A percentile compares a stretch with the other conserved stretches of the same genome.
Evolutionary conservation across 2,797 vertebrate genomes (phyloP).

Genomic region (Thaleichthys pacificus): DNA sequence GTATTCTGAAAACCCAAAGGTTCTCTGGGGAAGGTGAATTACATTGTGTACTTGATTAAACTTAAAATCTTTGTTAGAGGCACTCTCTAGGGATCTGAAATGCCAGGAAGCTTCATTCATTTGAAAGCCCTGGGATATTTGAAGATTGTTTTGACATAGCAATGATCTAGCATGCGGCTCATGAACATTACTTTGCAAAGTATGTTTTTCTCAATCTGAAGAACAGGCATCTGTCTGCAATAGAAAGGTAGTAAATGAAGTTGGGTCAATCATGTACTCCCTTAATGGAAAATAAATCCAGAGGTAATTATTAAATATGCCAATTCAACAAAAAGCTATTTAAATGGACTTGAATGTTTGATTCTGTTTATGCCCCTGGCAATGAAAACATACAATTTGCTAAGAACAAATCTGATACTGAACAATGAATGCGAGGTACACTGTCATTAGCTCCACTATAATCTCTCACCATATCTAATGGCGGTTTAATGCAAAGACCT

Average conservation of each 20-base stretch:
- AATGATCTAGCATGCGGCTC: conserved; percentile 15
- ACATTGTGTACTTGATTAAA: conserved; percentile 30
- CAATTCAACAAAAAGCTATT: conserved; percentile 25
- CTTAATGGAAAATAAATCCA: conserved; percentile 18
- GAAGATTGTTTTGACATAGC: conserved; percentile 2
- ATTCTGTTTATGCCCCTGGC: conserved; percentile 34
- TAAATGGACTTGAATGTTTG: conserved; percentile 22
- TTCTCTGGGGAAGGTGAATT: conserved; percentile 24
- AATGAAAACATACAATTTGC: neutral
- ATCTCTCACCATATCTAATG: no score
- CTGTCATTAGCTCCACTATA: no score
- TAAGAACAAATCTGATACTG: no score
- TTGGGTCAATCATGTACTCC: neutral
- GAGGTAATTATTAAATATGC: conserved; percentile 28
- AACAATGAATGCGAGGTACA: no score
- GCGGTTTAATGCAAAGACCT: no score
- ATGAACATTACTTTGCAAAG: neutral
- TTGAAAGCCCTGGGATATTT: conserved; percentile 14
- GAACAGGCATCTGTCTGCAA: neutral
- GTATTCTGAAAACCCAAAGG: conserved; percentile 31
- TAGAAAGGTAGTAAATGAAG: neutral
- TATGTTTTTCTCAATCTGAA: neutral
- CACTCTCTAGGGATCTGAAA: conserved; percentile 16
- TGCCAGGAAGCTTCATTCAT: conserved; percentile 18
- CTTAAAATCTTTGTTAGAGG: conserved; percentile 34